Evolutionary conservation across 2,888 invertebrate species (phyloP), one percentile per base, ranked within the genome.

Genomic region (Harpalus rufipes): DNA sequence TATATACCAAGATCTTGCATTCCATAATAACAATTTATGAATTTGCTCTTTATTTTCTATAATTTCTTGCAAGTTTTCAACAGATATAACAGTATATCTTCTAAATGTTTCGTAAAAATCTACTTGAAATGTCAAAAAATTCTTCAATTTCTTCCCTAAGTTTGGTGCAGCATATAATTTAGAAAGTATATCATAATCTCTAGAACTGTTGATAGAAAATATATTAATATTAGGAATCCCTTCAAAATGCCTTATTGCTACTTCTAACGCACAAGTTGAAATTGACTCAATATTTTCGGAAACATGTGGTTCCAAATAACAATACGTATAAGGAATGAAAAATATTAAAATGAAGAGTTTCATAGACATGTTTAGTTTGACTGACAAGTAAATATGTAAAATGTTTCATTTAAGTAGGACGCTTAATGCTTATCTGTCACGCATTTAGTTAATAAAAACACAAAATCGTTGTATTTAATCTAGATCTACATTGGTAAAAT

Each of bases 1-100:
- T 25, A 85, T 79, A 80, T 68, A 85, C 44, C 18, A 16, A 7
- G 84, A 44, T 58, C 84, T 18, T 8, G 80, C 51, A 72, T 85
- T 85, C 84, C 84, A 85, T 41, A 85, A 39, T 18, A 32, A 58
- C n/a, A 85, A 39, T 25, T 79, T 79, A 25, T 79, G 25, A 7
- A 85, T 68, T 21, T 72, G 65, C n/a, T 79, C 12, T 14, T 63
- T 78, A 32, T 78, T 32, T 4, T 6, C 16, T 7, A 83, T 74
- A 14, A 84, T 41, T n/a, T 84, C 78, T 8, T 63, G 3, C 12
- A 84, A 51, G 63, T 32, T 61, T 68, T 80, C 39, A 32, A 58
- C 68, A n/a, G 79, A 32, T 12, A 85, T 68, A 16, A 80, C 18
- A 14, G 79, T 14, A 65, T 79, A 80, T 65, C 25, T 63, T 72